Evolutionary conservation across 2,888 invertebrate species (phyloP).

Genomic region (Melinopterus prodromus): DNA sequence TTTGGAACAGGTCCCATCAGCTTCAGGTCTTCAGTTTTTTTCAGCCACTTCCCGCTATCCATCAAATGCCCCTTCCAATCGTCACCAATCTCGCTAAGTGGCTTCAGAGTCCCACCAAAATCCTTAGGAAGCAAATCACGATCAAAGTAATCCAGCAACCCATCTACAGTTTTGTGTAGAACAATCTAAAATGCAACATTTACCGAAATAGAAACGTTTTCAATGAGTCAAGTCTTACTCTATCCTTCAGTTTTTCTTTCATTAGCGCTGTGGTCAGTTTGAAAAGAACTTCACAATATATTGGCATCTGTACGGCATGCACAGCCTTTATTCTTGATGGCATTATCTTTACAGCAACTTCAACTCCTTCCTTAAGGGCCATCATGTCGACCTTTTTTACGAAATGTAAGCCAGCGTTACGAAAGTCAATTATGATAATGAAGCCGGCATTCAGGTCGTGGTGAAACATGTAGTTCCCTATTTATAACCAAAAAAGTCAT

Average conservation of each 20-base stretch:
- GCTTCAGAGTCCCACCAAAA: constrained; percentile 5
- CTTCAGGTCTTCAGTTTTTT: constrained; percentile 10
- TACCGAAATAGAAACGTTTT: neutral
- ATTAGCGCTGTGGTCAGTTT: neutral
- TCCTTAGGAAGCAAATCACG: constrained; percentile 10
- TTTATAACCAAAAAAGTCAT: too few species aligned
- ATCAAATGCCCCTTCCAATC: neutral
- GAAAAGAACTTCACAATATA: neutral
- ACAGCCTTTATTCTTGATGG: neutral
- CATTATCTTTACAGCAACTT: neutral
- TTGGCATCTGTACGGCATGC: neutral
- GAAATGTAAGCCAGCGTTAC: neutral
- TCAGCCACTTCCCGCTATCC: neutral
- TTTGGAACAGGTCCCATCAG: constrained; percentile 15
- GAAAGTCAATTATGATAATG: constrained; percentile 9
- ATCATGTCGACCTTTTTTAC: neutral
- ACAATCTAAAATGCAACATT: neutral
- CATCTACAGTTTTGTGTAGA: neutral
- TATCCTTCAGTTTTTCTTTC: neutral
- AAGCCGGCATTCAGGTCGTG: constrained; percentile 7
- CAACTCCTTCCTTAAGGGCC: neutral
- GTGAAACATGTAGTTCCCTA: neutral
- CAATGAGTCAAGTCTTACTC: neutral
- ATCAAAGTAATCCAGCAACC: neutral
- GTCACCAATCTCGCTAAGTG: neutral